Conservation (phyloP, 2,797 vertebrate genomes). For the Iguana delicatissima region DNA sequence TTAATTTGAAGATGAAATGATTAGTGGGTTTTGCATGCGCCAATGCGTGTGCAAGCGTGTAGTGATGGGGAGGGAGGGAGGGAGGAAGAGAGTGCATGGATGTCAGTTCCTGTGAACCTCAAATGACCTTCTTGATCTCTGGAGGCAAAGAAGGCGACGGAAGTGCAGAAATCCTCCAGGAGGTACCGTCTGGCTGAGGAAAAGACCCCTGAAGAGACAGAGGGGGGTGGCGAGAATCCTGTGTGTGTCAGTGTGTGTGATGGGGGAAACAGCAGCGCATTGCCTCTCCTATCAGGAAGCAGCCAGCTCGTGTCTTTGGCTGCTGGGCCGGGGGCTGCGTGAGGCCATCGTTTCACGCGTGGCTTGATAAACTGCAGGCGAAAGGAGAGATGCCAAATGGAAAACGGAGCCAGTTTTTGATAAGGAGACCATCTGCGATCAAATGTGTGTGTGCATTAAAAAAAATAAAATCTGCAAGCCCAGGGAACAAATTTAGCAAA, state of each 20-base stretch:
- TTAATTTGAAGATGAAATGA: conserved; percentile 18
- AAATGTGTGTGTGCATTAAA: conserved; percentile 31
- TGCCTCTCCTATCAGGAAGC: conserved; percentile 41
- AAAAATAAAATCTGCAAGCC: background rate
- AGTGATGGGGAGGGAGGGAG: background rate
- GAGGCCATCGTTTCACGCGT: conserved; percentile 73
- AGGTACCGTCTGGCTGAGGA: conserved; percentile 8
- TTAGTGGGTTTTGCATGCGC: background rate
- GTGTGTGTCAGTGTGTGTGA: background rate
- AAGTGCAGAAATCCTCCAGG: background rate
- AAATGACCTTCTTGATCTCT: background rate
- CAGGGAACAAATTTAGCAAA: background rate
- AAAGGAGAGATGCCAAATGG: conserved; percentile 72
- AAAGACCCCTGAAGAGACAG: background rate
- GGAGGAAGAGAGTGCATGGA: background rate
- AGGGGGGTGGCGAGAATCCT: background rate
- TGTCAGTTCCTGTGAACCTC: background rate
- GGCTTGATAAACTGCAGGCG: conserved; percentile 74
- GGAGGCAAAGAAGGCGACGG: background rate
- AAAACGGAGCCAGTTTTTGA: conserved; percentile 73
- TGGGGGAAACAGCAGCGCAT: conserved; percentile 6
- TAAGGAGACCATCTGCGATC: conserved; percentile 78
- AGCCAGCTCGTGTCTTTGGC: conserved; percentile 66
- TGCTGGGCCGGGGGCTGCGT: conserved; percentile 58
- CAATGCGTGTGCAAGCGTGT: no score